Percentiles rank a stretch among this genome's conserved stretches.
Conservation (phyloP, 2,797 vertebrate species). For the Adrianichthys oophorus region DNA sequence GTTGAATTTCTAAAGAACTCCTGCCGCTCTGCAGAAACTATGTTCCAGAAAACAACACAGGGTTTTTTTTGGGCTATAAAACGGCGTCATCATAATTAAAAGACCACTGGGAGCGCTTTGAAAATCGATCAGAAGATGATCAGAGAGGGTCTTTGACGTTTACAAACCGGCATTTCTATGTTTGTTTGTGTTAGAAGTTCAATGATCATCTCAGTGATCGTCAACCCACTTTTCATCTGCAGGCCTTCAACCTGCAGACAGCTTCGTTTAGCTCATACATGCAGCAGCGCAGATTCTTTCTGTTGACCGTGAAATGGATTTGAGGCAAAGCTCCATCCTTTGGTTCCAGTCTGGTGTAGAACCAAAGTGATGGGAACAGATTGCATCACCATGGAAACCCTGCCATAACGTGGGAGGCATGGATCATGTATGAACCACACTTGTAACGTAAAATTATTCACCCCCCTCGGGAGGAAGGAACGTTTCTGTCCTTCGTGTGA, state of each 20-base stretch:
- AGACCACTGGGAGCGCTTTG: too few relatives aligned
- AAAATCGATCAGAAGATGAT: too few relatives aligned
- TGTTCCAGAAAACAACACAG: too few relatives aligned
- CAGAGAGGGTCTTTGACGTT: too few relatives aligned
- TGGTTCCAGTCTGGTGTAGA: conserved; percentile 50
- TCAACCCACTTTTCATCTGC: neutral
- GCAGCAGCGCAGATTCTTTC: conserved; percentile 1
- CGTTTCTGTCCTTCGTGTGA: conserved; percentile 10
- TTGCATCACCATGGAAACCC: conserved; percentile 81
- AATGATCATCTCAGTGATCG: too few relatives aligned
- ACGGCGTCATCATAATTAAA: too few relatives aligned
- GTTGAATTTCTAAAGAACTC: too few relatives aligned
- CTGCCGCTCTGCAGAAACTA: too few relatives aligned
- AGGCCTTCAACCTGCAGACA: neutral
- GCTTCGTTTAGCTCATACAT: neutral
- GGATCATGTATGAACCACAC: conserved; percentile 70
- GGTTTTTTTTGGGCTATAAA: too few relatives aligned
- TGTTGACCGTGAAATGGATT: conserved; percentile 9
- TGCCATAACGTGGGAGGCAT: conserved; percentile 75
- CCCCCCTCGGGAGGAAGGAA: conserved; percentile 37
- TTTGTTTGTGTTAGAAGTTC: too few relatives aligned
- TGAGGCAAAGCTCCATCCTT: conserved; percentile 35
- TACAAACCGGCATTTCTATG: too few relatives aligned
- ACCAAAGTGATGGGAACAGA: conserved; percentile 67
- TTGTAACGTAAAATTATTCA: conserved; percentile 72